Percentiles rank a stretch among this genome's conserved stretches.
These are phyloP conservation scores for Ceratina japonica DNA, from an alignment of 1,140 invertebrate species.

Conservation along the genomic window DNA sequence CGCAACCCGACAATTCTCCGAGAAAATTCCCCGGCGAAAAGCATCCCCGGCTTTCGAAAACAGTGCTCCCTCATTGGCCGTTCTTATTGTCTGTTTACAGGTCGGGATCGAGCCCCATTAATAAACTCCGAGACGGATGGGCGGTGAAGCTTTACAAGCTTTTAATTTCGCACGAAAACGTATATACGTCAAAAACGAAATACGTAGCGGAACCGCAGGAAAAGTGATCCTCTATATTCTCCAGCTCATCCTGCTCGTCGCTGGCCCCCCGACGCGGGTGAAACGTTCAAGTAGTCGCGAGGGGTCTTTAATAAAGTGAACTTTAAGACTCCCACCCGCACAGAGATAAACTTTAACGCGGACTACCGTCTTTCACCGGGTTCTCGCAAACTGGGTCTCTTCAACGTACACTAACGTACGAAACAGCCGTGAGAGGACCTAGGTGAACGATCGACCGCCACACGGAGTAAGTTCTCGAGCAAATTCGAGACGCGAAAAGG, in stretches of 20 bases:
- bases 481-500: conserved; percentile 64
- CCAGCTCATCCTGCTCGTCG: not conserved
- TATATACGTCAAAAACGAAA: conserved; percentile 55
- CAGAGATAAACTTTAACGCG: conserved; percentile 72
- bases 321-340: conserved; percentile 70
- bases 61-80: not conserved
- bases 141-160: conserved; percentile 62
- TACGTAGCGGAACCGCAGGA: conserved; percentile 51
- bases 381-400: conserved; percentile 37
- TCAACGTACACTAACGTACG: conserved; percentile 37
- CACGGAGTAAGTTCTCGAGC: conserved; percentile 67
- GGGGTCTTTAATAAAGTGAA: conserved; percentile 75
- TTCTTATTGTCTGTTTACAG: conserved; percentile 49
- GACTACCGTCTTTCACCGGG: conserved; percentile 58
- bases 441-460: conserved; percentile 45
- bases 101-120: conserved; percentile 52
- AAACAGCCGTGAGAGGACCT: conserved; percentile 39
- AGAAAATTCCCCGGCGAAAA: conserved; percentile 3
- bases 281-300: conserved; percentile 59
- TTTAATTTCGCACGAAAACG: conserved; percentile 66
- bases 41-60: not conserved
- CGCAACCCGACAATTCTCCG: not conserved
- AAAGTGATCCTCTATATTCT: conserved; percentile 38
- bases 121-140: conserved; percentile 61
- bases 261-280: too few species aligned